Evolutionary conservation across 2,888 invertebrate genomes (phyloP).

Genomic region (Diaphora mendica): DNA sequence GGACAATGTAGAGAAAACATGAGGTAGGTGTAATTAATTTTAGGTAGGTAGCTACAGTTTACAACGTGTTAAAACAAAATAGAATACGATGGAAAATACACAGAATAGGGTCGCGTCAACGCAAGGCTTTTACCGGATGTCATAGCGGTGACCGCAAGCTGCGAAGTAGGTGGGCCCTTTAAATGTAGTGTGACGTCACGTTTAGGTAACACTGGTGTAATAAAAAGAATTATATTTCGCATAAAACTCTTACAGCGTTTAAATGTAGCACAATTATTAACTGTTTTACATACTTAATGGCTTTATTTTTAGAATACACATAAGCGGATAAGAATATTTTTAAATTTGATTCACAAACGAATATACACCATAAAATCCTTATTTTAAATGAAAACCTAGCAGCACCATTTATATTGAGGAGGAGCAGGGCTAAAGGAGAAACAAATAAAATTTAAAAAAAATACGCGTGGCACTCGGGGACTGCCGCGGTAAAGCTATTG

Average conservation of each 20-base stretch:
- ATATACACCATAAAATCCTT: too few species aligned
- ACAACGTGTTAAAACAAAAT: neutral
- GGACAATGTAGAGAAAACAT: too few species aligned
- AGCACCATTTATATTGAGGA: too few species aligned
- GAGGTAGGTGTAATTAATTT: neutral
- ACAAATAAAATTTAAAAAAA: too few species aligned
- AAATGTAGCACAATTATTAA: neutral
- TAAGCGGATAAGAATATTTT: too few species aligned
- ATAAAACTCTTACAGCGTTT: neutral
- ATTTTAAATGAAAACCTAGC: neutral
- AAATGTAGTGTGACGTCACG: slow-evolving; percentile 12
- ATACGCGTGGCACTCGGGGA: too few species aligned
- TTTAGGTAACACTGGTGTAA: neutral
- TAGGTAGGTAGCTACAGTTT: neutral
- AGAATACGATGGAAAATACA: neutral
- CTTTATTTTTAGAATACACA: neutral
- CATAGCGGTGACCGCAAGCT: slow-evolving; percentile 32
- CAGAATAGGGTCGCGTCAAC: slow-evolving; percentile 26
- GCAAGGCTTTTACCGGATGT: slow-evolving; percentile 40
- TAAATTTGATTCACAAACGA: too few species aligned
- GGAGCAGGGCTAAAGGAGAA: neutral
- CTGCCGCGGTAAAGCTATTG: too few species aligned
- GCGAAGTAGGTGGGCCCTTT: slow-evolving; percentile 6
- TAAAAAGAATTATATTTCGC: neutral
- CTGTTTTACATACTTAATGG: neutral